phyloP scores from a whole-genome alignment of 1,140 invertebrate genomes.

The Metopolophium dirhodum region DNA sequence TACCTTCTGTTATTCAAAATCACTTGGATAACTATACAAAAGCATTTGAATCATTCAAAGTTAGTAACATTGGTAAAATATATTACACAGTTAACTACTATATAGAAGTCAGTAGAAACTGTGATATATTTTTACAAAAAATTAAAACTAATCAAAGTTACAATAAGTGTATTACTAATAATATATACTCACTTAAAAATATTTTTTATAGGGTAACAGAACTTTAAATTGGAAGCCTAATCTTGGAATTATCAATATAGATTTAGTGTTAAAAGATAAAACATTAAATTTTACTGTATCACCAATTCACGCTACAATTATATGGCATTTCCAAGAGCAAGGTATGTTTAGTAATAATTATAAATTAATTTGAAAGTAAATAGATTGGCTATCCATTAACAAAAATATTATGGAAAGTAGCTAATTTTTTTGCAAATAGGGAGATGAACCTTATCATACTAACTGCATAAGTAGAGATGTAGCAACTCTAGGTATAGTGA shows the following conservation, averaged over 20 bases:
- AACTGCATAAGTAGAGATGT: background rate
- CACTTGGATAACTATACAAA: constrained; percentile 88
- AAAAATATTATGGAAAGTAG: background rate
- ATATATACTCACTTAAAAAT: background rate
- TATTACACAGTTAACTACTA: background rate
- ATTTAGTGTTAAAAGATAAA: constrained; percentile 86
- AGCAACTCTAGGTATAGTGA: background rate
- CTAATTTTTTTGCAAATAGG: background rate
- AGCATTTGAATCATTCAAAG: constrained; percentile 89
- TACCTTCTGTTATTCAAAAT: constrained; percentile 81
- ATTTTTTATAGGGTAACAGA: constrained; percentile 73
- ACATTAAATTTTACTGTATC: constrained; percentile 85
- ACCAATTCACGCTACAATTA: constrained; percentile 92
- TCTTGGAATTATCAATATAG: constrained; percentile 88
- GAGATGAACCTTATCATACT: background rate
- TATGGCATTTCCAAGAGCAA: constrained; percentile 93
- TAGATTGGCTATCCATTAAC: background rate
- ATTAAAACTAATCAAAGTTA: background rate
- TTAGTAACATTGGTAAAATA: constrained; percentile 56
- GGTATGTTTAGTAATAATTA: constrained; percentile 64
- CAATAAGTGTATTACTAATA: constrained; percentile 14
- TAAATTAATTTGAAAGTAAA: background rate
- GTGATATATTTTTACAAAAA: background rate
- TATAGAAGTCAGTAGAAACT: background rate
- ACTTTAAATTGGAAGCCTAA: constrained; percentile 94